Evolutionary conservation across 2,113 vertebrate genomes (phyloP), one percentile per base, ranked within the genome.

Genomic region (Oxyruncus cristatus): DNA sequence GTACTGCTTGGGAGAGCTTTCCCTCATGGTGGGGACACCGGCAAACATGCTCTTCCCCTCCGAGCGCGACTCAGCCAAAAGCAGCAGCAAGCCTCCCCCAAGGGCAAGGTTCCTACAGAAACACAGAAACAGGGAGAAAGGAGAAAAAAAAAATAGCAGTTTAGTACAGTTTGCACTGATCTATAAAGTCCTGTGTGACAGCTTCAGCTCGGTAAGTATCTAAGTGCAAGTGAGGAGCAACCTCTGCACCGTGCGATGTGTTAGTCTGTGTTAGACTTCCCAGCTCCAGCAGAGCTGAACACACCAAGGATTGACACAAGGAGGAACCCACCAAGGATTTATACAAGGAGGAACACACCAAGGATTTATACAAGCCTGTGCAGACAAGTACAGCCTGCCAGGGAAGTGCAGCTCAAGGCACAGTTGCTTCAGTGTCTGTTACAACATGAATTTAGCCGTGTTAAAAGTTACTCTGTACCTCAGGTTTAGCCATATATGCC

Each of bases 11-110:
- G 99, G 99, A 33, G 99, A 99, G 95, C 99, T 99, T 96, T 99
- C 99, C 3, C 99, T 98, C 99, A 99, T 98, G 78, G 99, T 99
- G 11, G 99, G 99, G 46, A 99, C 99, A 0, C 99, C 99, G 1
- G 99, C 99, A 18, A 99, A 99, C 99, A 99, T 99, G 98, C 99
- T 99, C 97, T 99, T 99, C 26, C 99, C 99, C 91, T 99, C 99
- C 0, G 99, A 99, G 18, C 99, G 99, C 0, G 99, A 99, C 97
- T 99, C 99, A 0, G 99, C 99, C 96, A 99, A 79, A 59, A 99
- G 98, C 96, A 99, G 97, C 93, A 99, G 95, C 93, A 99, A 94
- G 50, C 99, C 99, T 17, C 99, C 99, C 19, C 99, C 99, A 5
- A 99, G 98, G 65, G 99, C 99, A 75, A 99, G 98, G 97, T 99